Evolutionary conservation across 2,888 invertebrate species (phyloP).

Genomic region (Hecatera dysodea): DNA sequence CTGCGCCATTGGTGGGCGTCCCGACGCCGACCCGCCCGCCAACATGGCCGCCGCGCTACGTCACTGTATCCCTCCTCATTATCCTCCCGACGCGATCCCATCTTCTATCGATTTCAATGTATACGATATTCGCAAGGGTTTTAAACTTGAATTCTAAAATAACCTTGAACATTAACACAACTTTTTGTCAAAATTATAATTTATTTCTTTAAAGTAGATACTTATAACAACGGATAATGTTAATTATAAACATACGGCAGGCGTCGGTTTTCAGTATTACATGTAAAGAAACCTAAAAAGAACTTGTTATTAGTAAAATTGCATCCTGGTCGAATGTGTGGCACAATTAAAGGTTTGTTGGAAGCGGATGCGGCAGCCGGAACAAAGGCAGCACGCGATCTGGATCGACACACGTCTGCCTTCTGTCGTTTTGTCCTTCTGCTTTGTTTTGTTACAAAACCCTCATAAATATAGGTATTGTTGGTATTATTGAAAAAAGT

Average conservation of each 20-base stretch:
- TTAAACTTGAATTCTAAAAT: neutral
- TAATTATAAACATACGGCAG: conserved; percentile 74
- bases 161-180: neutral
- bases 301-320: conserved; percentile 83
- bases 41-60: conserved; percentile 82
- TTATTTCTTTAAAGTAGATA: conserved; percentile 1
- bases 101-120: conserved; percentile 6
- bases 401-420: conserved; percentile 78
- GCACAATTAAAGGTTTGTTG: conserved; percentile 82
- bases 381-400: conserved; percentile 88
- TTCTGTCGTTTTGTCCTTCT: conserved; percentile 78
- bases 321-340: conserved; percentile 77
- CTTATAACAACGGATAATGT: conserved; percentile 17
- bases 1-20: conserved; percentile 81
- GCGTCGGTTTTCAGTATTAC: conserved; percentile 63
- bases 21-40: conserved; percentile 79
- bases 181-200: conserved; percentile 13
- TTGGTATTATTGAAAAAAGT: neutral
- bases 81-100: conserved; percentile 8
- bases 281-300: conserved; percentile 67
- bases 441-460: conserved; percentile 45
- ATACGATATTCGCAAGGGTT: neutral
- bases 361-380: conserved; percentile 81
- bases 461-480: conserved; percentile 23
- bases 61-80: conserved; percentile 52